Evolutionary conservation across 2,113 vertebrate genomes (phyloP).

Genomic region (Tauraco erythrolophus): DNA sequence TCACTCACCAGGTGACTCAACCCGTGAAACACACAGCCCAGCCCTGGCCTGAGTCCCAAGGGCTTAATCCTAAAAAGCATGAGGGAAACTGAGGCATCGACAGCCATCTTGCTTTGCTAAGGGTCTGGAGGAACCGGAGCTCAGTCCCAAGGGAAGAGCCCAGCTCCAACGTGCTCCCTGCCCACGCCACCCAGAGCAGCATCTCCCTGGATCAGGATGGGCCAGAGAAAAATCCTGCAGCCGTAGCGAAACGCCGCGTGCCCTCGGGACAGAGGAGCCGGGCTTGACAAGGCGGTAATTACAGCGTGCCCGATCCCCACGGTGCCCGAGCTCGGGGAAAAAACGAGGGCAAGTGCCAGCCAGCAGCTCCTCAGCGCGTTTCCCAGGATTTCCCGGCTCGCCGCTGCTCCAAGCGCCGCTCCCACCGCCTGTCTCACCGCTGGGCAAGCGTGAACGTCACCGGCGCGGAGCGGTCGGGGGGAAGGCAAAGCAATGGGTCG

Average conservation of each 20-base stretch:
- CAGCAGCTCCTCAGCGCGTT: neutral
- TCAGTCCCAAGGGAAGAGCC: neutral
- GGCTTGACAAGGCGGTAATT: neutral
- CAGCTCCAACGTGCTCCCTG: fast-evolving
- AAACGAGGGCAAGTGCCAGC: neutral
- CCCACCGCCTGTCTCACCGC: fast-evolving
- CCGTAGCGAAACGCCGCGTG: fast-evolving
- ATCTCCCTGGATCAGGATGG: neutral
- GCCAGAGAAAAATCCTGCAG: neutral
- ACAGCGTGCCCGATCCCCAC: neutral
- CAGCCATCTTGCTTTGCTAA: neutral
- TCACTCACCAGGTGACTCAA: fast-evolving
- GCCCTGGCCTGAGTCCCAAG: neutral
- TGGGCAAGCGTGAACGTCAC: fast-evolving
- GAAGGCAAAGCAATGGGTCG: fast-evolving
- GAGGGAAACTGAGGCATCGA: neutral
- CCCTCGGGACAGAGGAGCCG: fast-evolving
- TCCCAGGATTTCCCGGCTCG: neutral
- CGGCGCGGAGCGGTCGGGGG: fast-evolving
- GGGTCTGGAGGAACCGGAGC: fast-evolving
- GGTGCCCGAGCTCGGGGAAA: fast-evolving
- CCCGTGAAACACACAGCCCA: neutral
- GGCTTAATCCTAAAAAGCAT: neutral
- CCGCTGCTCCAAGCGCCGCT: fast-evolving
- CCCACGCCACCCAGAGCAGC: neutral